A percentile compares a stretch with the other conserved stretches of the same genome.
phyloP scores from a whole-genome alignment of 2,113 vertebrate species.

The Syngnathus scovelli region DNA sequence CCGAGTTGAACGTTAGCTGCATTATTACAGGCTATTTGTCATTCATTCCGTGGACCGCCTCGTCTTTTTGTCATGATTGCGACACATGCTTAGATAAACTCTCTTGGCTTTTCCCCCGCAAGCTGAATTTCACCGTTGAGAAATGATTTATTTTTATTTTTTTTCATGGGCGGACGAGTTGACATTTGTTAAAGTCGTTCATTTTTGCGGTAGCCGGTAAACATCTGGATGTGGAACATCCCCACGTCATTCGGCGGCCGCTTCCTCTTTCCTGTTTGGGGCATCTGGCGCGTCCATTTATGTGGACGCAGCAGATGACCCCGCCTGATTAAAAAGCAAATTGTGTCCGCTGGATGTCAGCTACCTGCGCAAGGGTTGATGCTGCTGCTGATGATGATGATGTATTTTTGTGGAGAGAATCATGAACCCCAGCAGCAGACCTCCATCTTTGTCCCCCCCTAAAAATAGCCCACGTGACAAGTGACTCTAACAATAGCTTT shows the following conservation, averaged over 20 bases:
- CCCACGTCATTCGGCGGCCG: constrained; percentile 60
- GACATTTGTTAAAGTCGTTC: constrained; percentile 14
- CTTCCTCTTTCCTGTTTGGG: constrained; percentile 75
- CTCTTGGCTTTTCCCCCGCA: too few relatives aligned
- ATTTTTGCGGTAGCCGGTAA: constrained; percentile 10
- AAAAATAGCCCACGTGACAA: constrained; percentile 12
- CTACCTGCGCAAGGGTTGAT: background rate
- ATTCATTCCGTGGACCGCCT: too few relatives aligned
- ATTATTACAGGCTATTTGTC: too few relatives aligned
- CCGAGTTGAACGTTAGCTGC: too few relatives aligned
- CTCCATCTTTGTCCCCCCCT: background rate
- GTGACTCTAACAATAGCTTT: background rate
- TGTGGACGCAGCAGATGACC: constrained; percentile 50
- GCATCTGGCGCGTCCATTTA: constrained; percentile 66
- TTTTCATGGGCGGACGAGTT: background rate
- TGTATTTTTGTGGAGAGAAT: background rate
- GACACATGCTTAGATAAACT: too few relatives aligned
- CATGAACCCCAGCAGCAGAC: background rate
- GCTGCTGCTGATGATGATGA: too few relatives aligned
- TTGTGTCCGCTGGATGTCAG: background rate
- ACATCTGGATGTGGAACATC: constrained; percentile 38
- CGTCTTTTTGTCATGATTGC: too few relatives aligned
- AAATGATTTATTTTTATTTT: too few relatives aligned
- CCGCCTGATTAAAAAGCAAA: constrained; percentile 40
- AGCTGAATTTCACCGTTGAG: too few relatives aligned